These are phyloP conservation scores for Drosophila birchii DNA, from an alignment of 2,888 invertebrate species.

Conservation along the genomic window DNA sequence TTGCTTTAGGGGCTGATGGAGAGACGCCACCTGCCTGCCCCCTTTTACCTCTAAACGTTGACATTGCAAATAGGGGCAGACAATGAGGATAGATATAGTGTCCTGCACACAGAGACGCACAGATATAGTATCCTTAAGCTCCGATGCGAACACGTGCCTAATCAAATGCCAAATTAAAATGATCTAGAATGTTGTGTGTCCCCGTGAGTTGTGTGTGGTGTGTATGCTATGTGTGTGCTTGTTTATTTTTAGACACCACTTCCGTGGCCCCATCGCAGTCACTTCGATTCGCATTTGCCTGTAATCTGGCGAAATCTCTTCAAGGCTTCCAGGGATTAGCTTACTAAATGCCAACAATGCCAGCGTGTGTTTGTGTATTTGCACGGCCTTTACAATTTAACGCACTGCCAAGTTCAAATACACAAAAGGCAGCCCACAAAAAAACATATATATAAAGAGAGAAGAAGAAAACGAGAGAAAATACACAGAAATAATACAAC, in stretches of 20 bases:
- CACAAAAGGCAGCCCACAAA: conserved; percentile 66
- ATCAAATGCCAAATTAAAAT: conserved; percentile 74
- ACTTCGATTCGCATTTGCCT: conserved; percentile 49
- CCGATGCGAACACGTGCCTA: conserved; percentile 69
- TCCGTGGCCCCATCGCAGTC: conserved; percentile 13
- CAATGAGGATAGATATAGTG: conserved; percentile 43
- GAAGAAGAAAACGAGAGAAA: conserved; percentile 17
- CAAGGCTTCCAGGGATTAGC: conserved; percentile 74
- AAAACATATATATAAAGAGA: conserved; percentile 29
- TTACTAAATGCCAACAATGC: conserved; percentile 53
- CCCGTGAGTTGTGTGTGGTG: conserved; percentile 16
- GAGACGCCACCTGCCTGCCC: conserved; percentile 2
- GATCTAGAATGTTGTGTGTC: conserved; percentile 56
- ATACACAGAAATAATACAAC: conserved; percentile 16
- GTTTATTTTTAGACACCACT: conserved; percentile 56
- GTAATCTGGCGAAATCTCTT: conserved; percentile 74
- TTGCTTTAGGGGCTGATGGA: conserved; percentile 2
- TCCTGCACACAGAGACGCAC: conserved; percentile 4
- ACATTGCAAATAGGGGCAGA: conserved; percentile 68
- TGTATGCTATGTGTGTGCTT: conserved; percentile 27
- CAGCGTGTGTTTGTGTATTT: conserved; percentile 49
- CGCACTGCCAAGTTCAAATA: conserved; percentile 79
- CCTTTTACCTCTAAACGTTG: conserved; percentile 45
- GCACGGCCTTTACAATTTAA: conserved; percentile 74
- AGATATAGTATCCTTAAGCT: conserved; percentile 29